These are phyloP conservation scores for Channa argus DNA, from an alignment of 2,113 vertebrate genomes.

Conservation along the genomic window DNA sequence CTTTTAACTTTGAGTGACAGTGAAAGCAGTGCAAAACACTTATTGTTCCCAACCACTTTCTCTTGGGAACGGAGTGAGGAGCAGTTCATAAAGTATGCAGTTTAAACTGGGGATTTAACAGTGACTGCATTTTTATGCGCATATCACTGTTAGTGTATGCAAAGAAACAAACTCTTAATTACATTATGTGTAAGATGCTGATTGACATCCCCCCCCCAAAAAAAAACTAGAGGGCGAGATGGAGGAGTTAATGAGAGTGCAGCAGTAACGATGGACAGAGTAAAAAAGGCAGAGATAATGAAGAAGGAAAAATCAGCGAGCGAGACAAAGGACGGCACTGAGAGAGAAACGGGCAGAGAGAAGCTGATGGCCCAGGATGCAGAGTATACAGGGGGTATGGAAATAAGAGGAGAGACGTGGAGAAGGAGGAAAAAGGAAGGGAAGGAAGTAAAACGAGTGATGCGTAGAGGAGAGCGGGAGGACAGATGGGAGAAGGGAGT, in stretches of 20 bases:
- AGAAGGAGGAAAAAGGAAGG: constrained; percentile 20
- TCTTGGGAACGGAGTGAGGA: constrained; percentile 34
- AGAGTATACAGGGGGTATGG: constrained; percentile 55
- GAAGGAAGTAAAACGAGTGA: constrained; percentile 57
- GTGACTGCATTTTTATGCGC: constrained; percentile 33
- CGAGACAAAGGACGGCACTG: constrained; percentile 9
- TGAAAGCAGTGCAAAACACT: constrained; percentile 20
- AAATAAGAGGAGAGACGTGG: constrained; percentile 36
- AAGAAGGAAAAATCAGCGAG: constrained; percentile 47
- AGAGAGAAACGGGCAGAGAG: constrained; percentile 49
- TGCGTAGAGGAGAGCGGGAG: constrained; percentile 39
- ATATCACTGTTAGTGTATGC: constrained; percentile 22
- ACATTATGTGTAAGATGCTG: constrained; percentile 27
- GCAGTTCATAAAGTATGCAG: constrained; percentile 48
- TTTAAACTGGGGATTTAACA: constrained; percentile 53
- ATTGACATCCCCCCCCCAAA: constrained; percentile 11
- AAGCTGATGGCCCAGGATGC: constrained; percentile 20
- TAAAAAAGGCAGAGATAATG: constrained; percentile 44
- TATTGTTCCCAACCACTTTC: constrained; percentile 42
- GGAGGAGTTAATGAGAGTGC: constrained; percentile 43
- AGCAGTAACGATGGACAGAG: constrained; percentile 13
- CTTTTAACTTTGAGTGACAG: constrained; percentile 41
- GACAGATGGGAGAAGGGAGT: constrained; percentile 50
- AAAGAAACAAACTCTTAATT: constrained; percentile 50
- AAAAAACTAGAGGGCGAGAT: neutral